phyloP scores from a whole-genome alignment of 2,797 vertebrate genomes.

The Falco novaeseelandiae region DNA sequence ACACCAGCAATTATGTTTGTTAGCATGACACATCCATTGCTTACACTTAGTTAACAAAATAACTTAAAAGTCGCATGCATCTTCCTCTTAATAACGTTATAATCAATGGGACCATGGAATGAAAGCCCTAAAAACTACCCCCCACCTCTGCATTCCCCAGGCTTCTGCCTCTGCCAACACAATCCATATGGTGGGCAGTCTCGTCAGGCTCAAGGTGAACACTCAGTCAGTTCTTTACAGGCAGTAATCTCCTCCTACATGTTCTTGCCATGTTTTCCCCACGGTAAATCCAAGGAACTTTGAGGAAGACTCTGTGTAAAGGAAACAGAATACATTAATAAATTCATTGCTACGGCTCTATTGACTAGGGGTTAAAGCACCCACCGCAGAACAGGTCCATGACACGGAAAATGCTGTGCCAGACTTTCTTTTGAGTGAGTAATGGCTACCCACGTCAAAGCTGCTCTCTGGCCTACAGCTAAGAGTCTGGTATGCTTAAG shows the following conservation, averaged over 20 bases:
- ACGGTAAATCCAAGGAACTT: neutral
- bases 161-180: neutral
- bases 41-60: slow-evolving; percentile 66
- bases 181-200: neutral
- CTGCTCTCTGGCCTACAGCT: neutral
- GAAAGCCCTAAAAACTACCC: slow-evolving; percentile 44
- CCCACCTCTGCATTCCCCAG: slow-evolving; percentile 26
- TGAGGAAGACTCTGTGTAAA: neutral
- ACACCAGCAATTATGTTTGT: slow-evolving; percentile 50
- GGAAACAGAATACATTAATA: slow-evolving; percentile 6
- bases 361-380: neutral
- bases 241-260: neutral
- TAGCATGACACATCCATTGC: slow-evolving; percentile 60
- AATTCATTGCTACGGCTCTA: neutral
- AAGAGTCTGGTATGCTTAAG: neutral
- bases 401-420: neutral
- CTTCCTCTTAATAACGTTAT: slow-evolving; percentile 36
- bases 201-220: slow-evolving; percentile 3
- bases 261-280: neutral
- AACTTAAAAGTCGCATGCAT: slow-evolving; percentile 53
- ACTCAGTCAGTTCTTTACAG: neutral
- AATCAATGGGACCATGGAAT: slow-evolving; percentile 29
- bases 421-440: neutral
- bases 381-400: neutral
- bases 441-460: neutral